Percentiles rank a stretch among this genome's conserved stretches.
phyloP scores from a whole-genome alignment of 1,140 invertebrate species.

The Propsilocerus akamusi region DNA sequence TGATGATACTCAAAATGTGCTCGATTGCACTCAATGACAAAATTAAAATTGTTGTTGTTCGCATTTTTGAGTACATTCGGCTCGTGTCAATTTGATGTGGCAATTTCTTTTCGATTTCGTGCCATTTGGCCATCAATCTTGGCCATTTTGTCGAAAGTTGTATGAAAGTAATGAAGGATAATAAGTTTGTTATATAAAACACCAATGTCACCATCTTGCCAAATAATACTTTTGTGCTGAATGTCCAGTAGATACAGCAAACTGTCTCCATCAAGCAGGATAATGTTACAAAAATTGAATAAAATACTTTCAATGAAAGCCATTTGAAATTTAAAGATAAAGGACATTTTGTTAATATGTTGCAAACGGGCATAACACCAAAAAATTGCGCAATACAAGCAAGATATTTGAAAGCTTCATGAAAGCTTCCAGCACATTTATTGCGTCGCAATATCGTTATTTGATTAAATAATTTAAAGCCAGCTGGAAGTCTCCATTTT shows the following conservation, averaged over 20 bases:
- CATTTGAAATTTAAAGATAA: background rate
- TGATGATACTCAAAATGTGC: constrained; percentile 18
- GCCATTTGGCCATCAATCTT: constrained; percentile 16
- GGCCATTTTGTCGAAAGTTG: constrained; percentile 19
- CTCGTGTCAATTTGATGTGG: too few relatives aligned
- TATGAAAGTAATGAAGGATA: constrained; percentile 11
- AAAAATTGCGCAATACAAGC: constrained; percentile 6
- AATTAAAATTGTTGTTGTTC: constrained; percentile 18
- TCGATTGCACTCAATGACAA: constrained; percentile 14
- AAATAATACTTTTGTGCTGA: background rate
- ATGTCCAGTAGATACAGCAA: background rate
- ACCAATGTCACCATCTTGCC: constrained; percentile 5
- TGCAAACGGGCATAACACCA: background rate
- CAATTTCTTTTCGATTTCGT: constrained; percentile 15
- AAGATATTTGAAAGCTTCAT: constrained; percentile 10
- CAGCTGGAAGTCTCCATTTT: too few relatives aligned
- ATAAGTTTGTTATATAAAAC: constrained; percentile 14
- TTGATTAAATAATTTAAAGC: too few relatives aligned
- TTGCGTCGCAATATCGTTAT: too few relatives aligned
- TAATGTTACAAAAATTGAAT: background rate
- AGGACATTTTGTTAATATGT: background rate
- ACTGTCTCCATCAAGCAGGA: background rate
- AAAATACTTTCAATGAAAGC: background rate
- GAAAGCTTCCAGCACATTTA: background rate
- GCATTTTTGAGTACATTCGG: too few relatives aligned